Base-by-base conservation (phyloP, 2,888 invertebrate species). In the Graphium colonna region DNA sequence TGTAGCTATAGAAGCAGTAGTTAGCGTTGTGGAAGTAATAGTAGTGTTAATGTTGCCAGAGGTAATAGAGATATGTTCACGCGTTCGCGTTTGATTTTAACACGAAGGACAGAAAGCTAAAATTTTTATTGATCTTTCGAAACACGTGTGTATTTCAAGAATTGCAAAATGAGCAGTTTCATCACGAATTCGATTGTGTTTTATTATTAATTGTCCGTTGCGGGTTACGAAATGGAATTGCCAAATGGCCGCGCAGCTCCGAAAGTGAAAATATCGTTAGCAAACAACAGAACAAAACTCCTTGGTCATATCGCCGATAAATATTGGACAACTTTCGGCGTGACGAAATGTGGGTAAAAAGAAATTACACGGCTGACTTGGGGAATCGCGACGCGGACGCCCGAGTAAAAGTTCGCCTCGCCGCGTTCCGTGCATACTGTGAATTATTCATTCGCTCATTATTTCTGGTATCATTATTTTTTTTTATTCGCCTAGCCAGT, bases 401-500 rank as follows among this genome's bases (percentile, higher is more conserved):
- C 67, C 71, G 9, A 71, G 77, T 79, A 78, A 82, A 82, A 79
- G 79, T 79, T 79, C 71, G 59, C n/a, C 59, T 62, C 68, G 39
- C 52, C 51, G 57, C 69, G 69, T 68, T 67, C 69, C 73, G 70
- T 65, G 68, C 75, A 68, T 64, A 62, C 61, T 58, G 60, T 81
- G 79, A 77, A 82, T 83, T 75, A 81, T 81, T 78, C 80, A 82
- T 79, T 67, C 69, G 62, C 69, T 67, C 69, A 69, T 75, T 75
- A 77, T 73, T 76, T 73, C 80, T 78, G 78, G 74, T 71, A 71
- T 67, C 75, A 72, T 60, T 66, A 65, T 75, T 69, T 71, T 75
- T 69, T 71, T 69, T 67, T 75, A 68, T 63, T 62, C 67, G 62
- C 61, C 60, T 58, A 49, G 67, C 21, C 69, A 69, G 66, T 65